These are phyloP conservation scores for Lota lota DNA, from an alignment of 2,113 vertebrate species.

Conservation along the genomic window DNA sequence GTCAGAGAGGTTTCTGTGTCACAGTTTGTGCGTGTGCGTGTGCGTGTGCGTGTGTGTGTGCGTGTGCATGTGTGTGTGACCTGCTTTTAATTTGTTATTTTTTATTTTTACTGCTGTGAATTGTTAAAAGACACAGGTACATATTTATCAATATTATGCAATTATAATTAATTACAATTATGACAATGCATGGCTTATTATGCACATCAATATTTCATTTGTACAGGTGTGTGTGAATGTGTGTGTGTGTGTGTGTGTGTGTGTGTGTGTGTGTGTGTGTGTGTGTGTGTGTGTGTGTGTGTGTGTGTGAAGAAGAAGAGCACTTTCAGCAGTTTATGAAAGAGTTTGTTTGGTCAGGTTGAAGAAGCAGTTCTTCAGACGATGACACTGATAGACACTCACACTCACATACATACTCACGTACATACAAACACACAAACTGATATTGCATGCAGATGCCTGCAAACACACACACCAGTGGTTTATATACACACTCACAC, in stretches of 20 bases:
- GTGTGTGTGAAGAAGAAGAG: constrained; percentile 15
- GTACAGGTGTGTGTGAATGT: constrained; percentile 34
- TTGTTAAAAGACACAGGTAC: too few species aligned
- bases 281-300: constrained; percentile 51
- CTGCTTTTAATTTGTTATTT: too few species aligned
- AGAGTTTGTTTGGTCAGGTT: constrained; percentile 58
- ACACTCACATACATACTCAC: constrained; percentile 30
- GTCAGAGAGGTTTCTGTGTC: constrained; percentile 60
- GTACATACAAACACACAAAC: constrained; percentile 14
- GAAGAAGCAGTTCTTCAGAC: constrained; percentile 59
- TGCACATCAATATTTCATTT: too few species aligned
- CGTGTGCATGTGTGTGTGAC: constrained; percentile 13
- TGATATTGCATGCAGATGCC: constrained; percentile 7
- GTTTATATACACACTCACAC: too few species aligned
- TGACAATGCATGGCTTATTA: too few species aligned
- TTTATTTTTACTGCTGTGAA: too few species aligned
- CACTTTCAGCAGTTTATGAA: background rate
- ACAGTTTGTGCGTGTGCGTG: constrained; percentile 38
- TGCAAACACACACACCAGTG: background rate
- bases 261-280: constrained; percentile 25
- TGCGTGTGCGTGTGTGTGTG: constrained; percentile 43
- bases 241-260: constrained; percentile 41
- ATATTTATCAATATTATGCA: too few species aligned
- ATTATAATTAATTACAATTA: too few species aligned
- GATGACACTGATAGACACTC: constrained; percentile 34